These are phyloP conservation scores for Eurois occulta DNA, from an alignment of 2,888 invertebrate genomes.

Conservation along the genomic window DNA sequence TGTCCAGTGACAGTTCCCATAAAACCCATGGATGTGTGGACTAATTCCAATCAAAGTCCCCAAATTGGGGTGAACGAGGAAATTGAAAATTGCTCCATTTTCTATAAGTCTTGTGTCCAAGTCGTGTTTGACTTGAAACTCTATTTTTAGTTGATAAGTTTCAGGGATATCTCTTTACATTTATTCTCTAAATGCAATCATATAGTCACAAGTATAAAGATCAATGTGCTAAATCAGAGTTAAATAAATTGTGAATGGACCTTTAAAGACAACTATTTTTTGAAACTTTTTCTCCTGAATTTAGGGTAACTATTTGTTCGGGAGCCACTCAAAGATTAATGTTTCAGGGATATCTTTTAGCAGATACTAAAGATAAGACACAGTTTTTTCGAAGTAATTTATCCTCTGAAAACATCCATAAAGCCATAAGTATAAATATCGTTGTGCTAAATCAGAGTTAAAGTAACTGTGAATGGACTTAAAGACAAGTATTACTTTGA, in stretches of 20 bases:
- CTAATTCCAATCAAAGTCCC: conserved; percentile 21
- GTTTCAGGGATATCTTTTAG: too few relatives aligned
- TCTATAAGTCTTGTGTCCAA: background rate
- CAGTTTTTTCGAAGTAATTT: too few relatives aligned
- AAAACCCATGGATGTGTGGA: conserved; percentile 20
- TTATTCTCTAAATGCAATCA: background rate
- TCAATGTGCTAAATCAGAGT: background rate
- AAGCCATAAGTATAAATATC: too few relatives aligned
- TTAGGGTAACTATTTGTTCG: background rate
- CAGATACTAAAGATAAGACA: too few relatives aligned
- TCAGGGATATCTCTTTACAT: too few relatives aligned
- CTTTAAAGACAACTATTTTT: background rate
- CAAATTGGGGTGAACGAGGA: background rate
- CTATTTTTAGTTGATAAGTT: background rate
- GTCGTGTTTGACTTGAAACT: background rate
- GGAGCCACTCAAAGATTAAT: too few relatives aligned
- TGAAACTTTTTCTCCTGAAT: background rate
- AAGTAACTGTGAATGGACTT: too few relatives aligned
- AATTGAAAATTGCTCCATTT: conserved; percentile 1
- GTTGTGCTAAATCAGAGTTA: too few relatives aligned
- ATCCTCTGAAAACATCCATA: too few relatives aligned
- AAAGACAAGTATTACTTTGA: too few relatives aligned
- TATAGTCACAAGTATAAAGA: background rate
- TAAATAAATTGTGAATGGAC: background rate
- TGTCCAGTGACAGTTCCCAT: conserved; percentile 30